Base-by-base conservation (phyloP, 2,888 invertebrate genomes). In the Metacarcinus magister region DNA sequence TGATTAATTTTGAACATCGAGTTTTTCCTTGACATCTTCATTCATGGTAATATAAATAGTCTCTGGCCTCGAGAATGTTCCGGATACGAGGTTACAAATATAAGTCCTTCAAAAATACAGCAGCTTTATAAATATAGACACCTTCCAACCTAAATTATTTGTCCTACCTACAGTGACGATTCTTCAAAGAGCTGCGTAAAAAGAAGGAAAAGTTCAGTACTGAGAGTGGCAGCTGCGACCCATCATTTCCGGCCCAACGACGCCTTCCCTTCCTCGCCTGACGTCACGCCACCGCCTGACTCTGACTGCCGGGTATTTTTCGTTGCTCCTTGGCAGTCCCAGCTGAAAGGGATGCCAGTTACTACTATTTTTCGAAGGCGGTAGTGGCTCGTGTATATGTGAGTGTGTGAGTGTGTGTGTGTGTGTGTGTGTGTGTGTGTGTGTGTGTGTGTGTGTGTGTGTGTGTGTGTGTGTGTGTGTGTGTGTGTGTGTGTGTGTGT, bases 271-370 rank as follows among this genome's bases (percentile, higher is more conserved):
- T 13, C 32, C 87, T 16, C 13, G 39, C 39, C 32, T 87, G 87
- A 87, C 87, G 87, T 87, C 87, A 87, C 32, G 13, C 32, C 39
- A 87, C 87, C 87, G 87, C 87, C 87, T 87, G 87, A 87, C 87
- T 87, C 87, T 87, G 87, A 87, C 87, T 32, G 87, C 32, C 39
- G 32, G 87, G 32, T 87, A 39, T 87, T 87, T 87, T 32, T 87
- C 87, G 87, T 39, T 32, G 87, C 39, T 87, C 39, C 87, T 87
- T 87, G 87, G 87, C 87, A 87, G 32, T 87, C 87, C 87, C 87
- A 8, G 87, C 32, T 87, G 87, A 87, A 32, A 19, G 16, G 87
- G 32, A 10, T 87, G 87, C 39, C 32, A 87, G 39, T 87, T 87
- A 10, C 23, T 87, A 7, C 32, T 10, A 8, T 87, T 87, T 39